A percentile compares a stretch with the other conserved stretches of the same genome.
Conservation (phyloP, 2,888 invertebrate genomes). For the Morpho achilles region DNA sequence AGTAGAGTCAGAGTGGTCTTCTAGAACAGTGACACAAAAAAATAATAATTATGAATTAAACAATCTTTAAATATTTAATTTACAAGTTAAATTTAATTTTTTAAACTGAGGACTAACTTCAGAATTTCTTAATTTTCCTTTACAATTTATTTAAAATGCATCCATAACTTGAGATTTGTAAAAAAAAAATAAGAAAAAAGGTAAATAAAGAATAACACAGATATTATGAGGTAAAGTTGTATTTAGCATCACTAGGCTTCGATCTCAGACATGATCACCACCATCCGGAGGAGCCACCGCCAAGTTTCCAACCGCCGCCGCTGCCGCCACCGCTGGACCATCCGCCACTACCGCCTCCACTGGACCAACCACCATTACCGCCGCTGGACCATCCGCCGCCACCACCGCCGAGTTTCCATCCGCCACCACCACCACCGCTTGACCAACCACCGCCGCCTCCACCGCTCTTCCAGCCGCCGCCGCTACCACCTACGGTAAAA, state of each 20-base stretch:
- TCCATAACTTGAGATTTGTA: not conserved
- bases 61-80: too few relatives aligned
- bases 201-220: not conserved
- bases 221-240: conserved; percentile 53
- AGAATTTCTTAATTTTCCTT: not conserved
- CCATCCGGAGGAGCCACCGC: conserved; percentile 56
- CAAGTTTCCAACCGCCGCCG: conserved; percentile 29
- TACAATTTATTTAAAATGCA: not conserved
- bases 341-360: conserved; percentile 26
- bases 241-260: conserved; percentile 40
- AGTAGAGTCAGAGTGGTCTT: too few relatives aligned
- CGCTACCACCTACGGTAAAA: conserved; percentile 39
- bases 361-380: conserved; percentile 24
- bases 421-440: conserved; percentile 30
- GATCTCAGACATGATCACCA: conserved; percentile 45
- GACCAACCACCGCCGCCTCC: conserved; percentile 31
- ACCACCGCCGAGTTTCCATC: conserved; percentile 34
- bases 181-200: too few relatives aligned
- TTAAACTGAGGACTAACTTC: too few relatives aligned
- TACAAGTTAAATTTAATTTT: not conserved
- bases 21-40: too few relatives aligned
- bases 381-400: conserved; percentile 24
- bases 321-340: too few relatives aligned
- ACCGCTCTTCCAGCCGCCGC: conserved; percentile 33
- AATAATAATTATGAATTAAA: too few relatives aligned